Conservation (phyloP, 2,113 vertebrate genomes). For the Ailurus styani region DNA sequence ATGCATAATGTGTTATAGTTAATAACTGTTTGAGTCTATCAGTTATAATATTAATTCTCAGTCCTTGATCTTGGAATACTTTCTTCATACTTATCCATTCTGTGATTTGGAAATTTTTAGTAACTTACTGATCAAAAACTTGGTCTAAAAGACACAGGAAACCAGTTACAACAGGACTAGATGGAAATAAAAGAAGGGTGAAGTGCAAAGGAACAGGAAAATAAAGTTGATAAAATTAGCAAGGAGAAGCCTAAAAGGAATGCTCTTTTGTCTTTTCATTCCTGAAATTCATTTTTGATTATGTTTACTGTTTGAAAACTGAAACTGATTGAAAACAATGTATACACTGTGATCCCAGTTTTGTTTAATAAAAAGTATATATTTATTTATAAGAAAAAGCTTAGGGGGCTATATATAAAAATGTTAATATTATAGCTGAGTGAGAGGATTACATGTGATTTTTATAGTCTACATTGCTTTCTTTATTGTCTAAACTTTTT, state of each 20-base stretch:
- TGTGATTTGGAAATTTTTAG: neutral
- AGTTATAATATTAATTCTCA: neutral
- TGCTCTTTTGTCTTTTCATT: neutral
- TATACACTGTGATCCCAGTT: neutral
- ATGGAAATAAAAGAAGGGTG: neutral
- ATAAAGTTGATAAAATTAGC: neutral
- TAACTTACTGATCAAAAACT: neutral
- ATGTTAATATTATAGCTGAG: neutral
- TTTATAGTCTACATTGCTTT: conserved; percentile 10
- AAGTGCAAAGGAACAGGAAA: neutral
- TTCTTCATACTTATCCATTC: neutral
- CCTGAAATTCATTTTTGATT: conserved; percentile 32
- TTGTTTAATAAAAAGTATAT: neutral
- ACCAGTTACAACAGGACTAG: neutral
- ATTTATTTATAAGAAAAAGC: neutral
- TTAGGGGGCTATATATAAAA: neutral
- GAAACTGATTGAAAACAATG: neutral
- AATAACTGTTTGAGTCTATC: neutral
- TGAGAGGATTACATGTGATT: neutral
- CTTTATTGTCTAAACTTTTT: neutral
- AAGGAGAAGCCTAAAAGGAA: neutral
- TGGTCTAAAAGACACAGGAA: neutral
- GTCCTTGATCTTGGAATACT: neutral
- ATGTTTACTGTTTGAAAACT: conserved; percentile 33
- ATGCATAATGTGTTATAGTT: neutral